Conservation (phyloP, 2,888 invertebrate genomes). For the Nomada flava region DNA sequence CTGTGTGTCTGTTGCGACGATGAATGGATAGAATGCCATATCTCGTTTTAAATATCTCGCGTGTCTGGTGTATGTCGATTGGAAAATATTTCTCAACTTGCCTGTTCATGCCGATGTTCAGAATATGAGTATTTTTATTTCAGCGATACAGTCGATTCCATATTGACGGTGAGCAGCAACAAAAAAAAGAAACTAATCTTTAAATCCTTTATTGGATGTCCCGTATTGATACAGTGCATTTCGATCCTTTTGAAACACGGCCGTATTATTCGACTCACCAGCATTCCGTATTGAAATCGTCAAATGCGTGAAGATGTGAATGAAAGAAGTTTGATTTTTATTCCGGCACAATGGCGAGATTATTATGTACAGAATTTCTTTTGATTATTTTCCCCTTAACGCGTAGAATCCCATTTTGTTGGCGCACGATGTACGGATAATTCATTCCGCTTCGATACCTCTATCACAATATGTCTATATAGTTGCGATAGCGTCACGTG, state of each 20-base stretch:
- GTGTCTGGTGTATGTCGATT: slow-evolving; percentile 1
- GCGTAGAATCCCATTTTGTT: neutral
- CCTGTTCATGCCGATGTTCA: neutral
- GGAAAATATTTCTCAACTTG: slow-evolving; percentile 12
- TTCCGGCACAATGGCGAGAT: too few species aligned
- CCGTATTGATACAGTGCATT: neutral
- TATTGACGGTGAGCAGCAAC: too few species aligned
- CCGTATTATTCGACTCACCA: too few species aligned
- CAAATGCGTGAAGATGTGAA: too few species aligned
- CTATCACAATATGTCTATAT: slow-evolving; percentile 13
- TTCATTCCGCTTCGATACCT: neutral
- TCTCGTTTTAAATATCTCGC: slow-evolving; percentile 40
- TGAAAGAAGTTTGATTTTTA: too few species aligned
- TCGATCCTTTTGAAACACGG: neutral
- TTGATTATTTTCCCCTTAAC: neutral
- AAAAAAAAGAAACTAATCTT: neutral
- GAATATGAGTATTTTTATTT: neutral
- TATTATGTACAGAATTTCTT: neutral
- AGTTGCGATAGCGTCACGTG: slow-evolving; percentile 22
- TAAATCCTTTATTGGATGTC: neutral
- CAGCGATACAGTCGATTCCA: neutral
- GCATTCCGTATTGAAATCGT: too few species aligned
- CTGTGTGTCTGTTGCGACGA: neutral
- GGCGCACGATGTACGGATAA: neutral
- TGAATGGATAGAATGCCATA: slow-evolving; percentile 26